Conservation (phyloP, 1,140 invertebrate genomes). For the Papilio polytes region DNA sequence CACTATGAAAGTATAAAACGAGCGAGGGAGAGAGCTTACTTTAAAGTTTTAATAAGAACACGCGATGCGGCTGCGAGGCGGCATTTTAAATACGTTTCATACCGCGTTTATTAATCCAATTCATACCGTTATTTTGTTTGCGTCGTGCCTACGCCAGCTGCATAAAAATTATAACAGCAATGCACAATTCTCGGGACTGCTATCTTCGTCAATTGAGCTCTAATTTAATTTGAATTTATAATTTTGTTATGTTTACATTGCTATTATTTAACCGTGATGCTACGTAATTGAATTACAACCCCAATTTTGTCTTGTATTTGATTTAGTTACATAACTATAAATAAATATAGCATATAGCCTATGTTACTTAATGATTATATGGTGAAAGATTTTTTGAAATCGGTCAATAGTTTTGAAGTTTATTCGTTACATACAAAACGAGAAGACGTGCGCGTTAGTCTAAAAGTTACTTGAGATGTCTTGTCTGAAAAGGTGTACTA, state of each 20-base stretch:
- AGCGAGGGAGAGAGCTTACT: neutral
- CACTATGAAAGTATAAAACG: neutral
- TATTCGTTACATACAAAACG: too few relatives aligned
- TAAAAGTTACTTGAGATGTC: neutral
- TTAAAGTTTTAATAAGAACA: conserved; percentile 61
- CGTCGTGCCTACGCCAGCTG: conserved; percentile 15
- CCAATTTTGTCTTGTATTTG: neutral
- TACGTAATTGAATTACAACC: neutral
- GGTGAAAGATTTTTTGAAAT: too few relatives aligned
- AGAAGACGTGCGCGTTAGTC: neutral
- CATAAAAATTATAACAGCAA: conserved; percentile 11
- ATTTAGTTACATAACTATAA: too few relatives aligned
- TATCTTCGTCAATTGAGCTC: conserved; percentile 17
- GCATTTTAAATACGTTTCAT: conserved; percentile 54
- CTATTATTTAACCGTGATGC: neutral
- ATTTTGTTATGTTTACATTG: conserved; percentile 14
- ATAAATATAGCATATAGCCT: too few relatives aligned
- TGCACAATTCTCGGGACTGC: neutral
- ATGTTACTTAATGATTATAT: too few relatives aligned
- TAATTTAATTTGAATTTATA: conserved; percentile 3
- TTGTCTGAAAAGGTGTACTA: neutral
- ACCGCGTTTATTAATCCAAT: conserved; percentile 59
- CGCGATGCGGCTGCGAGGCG: conserved; percentile 50
- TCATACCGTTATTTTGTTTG: conserved; percentile 44
- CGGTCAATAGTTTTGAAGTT: too few relatives aligned